A percentile compares a stretch with the other conserved stretches of the same genome.
Conservation (phyloP, 2,888 invertebrate species). For the Acronicta aceris region DNA sequence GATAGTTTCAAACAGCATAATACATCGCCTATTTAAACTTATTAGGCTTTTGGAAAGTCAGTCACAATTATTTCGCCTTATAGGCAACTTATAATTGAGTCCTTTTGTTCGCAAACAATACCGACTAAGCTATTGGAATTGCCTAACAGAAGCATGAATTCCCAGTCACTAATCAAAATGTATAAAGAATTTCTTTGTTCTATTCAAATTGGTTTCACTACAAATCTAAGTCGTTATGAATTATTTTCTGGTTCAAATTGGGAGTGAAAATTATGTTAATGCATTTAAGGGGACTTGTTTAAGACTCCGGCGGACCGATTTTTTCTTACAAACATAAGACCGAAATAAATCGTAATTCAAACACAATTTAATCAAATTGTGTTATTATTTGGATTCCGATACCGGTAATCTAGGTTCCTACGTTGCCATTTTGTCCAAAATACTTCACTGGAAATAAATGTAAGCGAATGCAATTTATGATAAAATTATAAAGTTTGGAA, state of each 20-base stretch:
- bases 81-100: slow-evolving; percentile 55
- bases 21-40: slow-evolving; percentile 5
- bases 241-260: neutral
- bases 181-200: slow-evolving; percentile 27
- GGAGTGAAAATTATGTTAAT: too few species aligned
- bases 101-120: slow-evolving; percentile 45
- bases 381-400: too few species aligned
- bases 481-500: too few species aligned
- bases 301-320: too few species aligned
- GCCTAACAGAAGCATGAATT: slow-evolving; percentile 12
- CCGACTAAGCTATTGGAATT: slow-evolving; percentile 19
- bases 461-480: too few species aligned
- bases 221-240: neutral
- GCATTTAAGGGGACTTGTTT: too few species aligned
- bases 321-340: too few species aligned
- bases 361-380: too few species aligned
- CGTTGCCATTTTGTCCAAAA: too few species aligned
- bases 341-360: too few species aligned
- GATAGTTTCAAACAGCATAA: slow-evolving; percentile 2
- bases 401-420: too few species aligned
- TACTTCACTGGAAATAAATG: too few species aligned
- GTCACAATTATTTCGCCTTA: slow-evolving; percentile 43
- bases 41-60: slow-evolving; percentile 35
- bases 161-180: slow-evolving; percentile 27
- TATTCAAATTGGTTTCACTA: slow-evolving; percentile 15